Base-by-base conservation (phyloP, 1,140 invertebrate species). In the Delia radicum region DNA sequence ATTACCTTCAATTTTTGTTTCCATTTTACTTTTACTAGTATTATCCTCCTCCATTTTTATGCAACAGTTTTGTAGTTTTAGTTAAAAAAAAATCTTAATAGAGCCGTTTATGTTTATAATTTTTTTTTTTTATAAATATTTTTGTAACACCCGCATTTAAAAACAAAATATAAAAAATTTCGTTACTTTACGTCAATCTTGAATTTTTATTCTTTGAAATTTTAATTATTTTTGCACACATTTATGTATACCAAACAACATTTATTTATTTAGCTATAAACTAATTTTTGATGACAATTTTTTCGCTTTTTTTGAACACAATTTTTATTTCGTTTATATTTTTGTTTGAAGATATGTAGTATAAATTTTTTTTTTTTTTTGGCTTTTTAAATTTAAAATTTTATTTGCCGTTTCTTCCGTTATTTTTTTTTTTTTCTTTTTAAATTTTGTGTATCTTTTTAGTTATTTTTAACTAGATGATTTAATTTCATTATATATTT, bases 401-500 rank as follows among this genome's bases (percentile, higher is more conserved):
- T 67, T 67, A 67, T 67, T 29, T 67, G 28, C 29, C 29, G 26
- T 55, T 55, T 55, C 48, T 55, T 55, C 48, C 48, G 48, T 55
- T 55, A 55, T 21, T 21, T 24, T 21, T 21, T 21, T 24, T 21
- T 67, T 15, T 67, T 67, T 67, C 29, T 15, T 67, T 67, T n/a
- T 62, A 8, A 62, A 24, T 1, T 62, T 62, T 62, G 18, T 67
- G 29, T 67, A 18, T 67, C 13, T 15, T 67, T 67, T 55, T 55
- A 55, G 48, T 55, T 55, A 55, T 55, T 55, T 55, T 55, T 55
- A 55, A 55, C n/a, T 21, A 55, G 48, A 55, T 55, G 48, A 55
- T 55, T 55, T 55, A 55, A 55, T 55, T 55, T 55, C 48, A 55
- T 55, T 55, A 55, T 55, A 55, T 55, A 55, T 55, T 55, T 55